Base-by-base conservation (phyloP, 1,140 invertebrate genomes). In the Drosophila orosa region DNA sequence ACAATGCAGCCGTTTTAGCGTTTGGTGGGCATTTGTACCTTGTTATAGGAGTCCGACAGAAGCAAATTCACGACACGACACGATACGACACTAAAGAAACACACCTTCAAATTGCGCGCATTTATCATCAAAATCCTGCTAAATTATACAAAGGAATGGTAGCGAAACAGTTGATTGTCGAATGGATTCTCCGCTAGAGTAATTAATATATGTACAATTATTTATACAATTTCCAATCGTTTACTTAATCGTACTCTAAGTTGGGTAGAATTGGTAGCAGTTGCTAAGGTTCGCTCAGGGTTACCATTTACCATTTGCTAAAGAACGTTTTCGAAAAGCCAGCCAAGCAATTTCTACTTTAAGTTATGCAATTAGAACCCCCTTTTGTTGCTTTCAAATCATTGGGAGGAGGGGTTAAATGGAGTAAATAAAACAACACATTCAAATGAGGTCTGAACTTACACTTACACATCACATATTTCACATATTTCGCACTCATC, bases 101-200 rank as follows among this genome's bases (percentile, higher is more conserved):
- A n/a, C 10, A 54, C 19, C 48, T 25, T 57, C 37, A 55, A 71
- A 52, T 57, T 77, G 63, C 17, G 40, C 57, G 52, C 66, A 72
- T 72, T 72, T 71, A 71, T 19, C 37, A 66, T 66, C 37, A 48
- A 74, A 66, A 75, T 61, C 39, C 37, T 33, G 47, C 42, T 13
- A 29, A 48, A 69, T 50, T 35, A 57, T 33, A 42, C 33, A 33
- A 47, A 55, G 6, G 25, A 44, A 61, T 37, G 56, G 15, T 17
- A 58, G 81, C 45, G 58, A 67, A 47, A 44, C 19, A 55, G 31
- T 83, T 61, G 33, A 83, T 89, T 76, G 81, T 83, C 84, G 67
- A 86, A 89, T 86, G 79, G 82, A 86, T 87, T 86, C 80, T 77
- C 59, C 57, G 76, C 83, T 89, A 83, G 83, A 60, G 60, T 69